Evolutionary conservation across 2,888 invertebrate genomes (phyloP).

Genomic region (Lycia hirtaria): DNA sequence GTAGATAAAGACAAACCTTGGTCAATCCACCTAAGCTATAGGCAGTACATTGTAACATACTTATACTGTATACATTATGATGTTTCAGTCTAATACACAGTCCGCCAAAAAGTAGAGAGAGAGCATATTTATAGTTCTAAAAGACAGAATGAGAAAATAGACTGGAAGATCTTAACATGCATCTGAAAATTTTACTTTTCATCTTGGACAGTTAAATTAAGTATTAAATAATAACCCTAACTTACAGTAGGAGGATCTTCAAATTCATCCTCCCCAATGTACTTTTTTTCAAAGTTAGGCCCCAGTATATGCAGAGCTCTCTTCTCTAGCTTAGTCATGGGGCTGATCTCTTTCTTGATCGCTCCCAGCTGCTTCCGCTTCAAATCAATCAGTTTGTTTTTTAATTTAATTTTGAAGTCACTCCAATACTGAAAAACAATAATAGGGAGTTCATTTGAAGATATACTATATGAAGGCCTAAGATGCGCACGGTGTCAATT

Average conservation of each 20-base stretch:
- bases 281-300: slow-evolving; percentile 61
- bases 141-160: too few species aligned
- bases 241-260: slow-evolving; percentile 52
- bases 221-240: slow-evolving; percentile 1
- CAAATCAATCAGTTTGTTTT: slow-evolving; percentile 59
- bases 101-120: too few species aligned
- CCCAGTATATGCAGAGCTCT: slow-evolving; percentile 63
- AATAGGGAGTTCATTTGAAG: not conserved
- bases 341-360: slow-evolving; percentile 51
- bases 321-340: slow-evolving; percentile 65
- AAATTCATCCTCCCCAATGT: slow-evolving; percentile 38
- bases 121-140: not conserved
- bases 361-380: slow-evolving; percentile 52
- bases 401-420: slow-evolving; percentile 71
- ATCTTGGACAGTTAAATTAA: too few species aligned
- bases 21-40: too few species aligned
- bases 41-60: too few species aligned
- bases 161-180: too few species aligned
- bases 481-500: too few species aligned
- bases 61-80: too few species aligned
- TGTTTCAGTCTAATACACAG: too few species aligned
- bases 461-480: too few species aligned
- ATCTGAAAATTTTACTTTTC: too few species aligned
- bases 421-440: slow-evolving; percentile 69
- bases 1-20: too few species aligned